A percentile compares a stretch with the other conserved stretches of the same genome.
phyloP scores from a whole-genome alignment of 1,140 invertebrate species.

The Orchesella cincta region DNA sequence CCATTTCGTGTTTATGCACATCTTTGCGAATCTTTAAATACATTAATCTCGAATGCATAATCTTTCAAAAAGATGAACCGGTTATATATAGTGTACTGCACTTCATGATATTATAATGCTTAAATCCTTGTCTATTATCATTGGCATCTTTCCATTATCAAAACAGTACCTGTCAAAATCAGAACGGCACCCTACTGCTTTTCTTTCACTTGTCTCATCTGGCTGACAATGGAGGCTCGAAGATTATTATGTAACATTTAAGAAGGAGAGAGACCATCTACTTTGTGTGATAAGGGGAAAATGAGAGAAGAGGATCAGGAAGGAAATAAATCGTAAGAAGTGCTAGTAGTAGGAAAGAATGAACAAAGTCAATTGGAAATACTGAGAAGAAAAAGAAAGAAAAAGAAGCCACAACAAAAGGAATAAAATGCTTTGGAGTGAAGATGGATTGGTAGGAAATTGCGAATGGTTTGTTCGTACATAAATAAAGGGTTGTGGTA shows the following conservation, averaged over 20 bases:
- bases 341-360: not conserved
- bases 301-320: not conserved
- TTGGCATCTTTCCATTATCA: not conserved
- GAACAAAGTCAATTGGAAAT: not conserved
- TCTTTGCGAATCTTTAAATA: not conserved
- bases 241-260: not conserved
- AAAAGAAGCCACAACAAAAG: not conserved
- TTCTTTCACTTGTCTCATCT: conserved; percentile 16
- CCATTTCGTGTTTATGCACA: too few relatives aligned
- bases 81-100: not conserved
- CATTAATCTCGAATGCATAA: not conserved
- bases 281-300: not conserved
- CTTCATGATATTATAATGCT: not conserved
- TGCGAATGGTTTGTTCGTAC: not conserved
- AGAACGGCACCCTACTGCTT: not conserved
- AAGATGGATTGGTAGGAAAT: not conserved
- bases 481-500: not conserved
- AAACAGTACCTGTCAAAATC: conserved; percentile 9
- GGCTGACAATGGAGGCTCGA: not conserved
- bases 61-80: not conserved
- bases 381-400: conserved; percentile 3
- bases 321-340: not conserved
- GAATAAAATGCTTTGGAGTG: not conserved
- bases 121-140: not conserved
- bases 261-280: not conserved